Evolutionary conservation across 2,888 invertebrate species (phyloP).

Genomic region (Cantharis rustica): DNA sequence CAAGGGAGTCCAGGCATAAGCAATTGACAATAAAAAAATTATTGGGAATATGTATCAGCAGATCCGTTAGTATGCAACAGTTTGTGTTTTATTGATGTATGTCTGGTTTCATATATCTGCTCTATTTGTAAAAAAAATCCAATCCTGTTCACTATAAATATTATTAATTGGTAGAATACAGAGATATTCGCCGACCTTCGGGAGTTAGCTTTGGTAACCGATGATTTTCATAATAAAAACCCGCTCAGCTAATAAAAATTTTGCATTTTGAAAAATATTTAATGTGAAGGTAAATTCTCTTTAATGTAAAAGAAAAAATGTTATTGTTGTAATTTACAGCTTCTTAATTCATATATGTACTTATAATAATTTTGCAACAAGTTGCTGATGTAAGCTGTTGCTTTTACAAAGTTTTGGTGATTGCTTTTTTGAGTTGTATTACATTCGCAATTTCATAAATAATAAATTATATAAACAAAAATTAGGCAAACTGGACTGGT

Average conservation of each 20-base stretch:
- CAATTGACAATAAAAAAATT: neutral
- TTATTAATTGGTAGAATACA: no score
- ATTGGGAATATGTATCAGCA: no score
- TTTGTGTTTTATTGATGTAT: no score
- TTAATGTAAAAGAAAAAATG: neutral
- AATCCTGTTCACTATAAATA: no score
- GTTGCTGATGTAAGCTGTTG: neutral
- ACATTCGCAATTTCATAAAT: neutral
- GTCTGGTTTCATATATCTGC: neutral
- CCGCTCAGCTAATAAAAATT: no score
- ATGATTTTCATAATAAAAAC: no score
- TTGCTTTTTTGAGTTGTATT: neutral
- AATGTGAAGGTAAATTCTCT: neutral
- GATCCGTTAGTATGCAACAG: neutral
- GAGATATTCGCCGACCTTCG: no score
- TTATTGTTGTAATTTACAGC: no score
- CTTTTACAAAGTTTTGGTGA: neutral
- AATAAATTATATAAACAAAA: neutral
- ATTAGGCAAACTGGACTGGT: neutral
- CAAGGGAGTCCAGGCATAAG: neutral
- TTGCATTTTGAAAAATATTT: neutral
- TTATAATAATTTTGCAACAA: neutral
- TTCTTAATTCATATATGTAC: neutral
- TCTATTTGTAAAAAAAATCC: no score
- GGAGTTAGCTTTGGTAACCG: no score